These are phyloP conservation scores for Chaetophractus vellerosus DNA, from an alignment of 2,797 vertebrate species.

Conservation along the genomic window DNA sequence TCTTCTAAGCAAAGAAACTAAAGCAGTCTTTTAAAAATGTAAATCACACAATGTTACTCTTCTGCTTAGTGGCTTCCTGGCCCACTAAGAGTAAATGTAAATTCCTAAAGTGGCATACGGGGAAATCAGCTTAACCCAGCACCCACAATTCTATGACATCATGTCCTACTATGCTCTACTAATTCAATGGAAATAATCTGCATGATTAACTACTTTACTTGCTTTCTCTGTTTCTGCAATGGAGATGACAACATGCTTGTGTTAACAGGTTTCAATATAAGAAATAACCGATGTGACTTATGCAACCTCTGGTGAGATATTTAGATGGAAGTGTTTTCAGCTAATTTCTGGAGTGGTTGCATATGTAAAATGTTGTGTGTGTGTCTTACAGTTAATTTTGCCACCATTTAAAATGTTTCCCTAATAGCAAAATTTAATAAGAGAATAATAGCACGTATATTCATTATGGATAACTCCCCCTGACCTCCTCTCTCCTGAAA, in stretches of 20 bases:
- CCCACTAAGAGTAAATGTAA: background rate
- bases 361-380: background rate
- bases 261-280: background rate
- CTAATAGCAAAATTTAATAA: background rate
- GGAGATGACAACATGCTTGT: background rate
- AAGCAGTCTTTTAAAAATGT: background rate
- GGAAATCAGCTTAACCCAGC: background rate
- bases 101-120: background rate
- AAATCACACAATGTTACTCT: background rate
- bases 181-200: background rate
- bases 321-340: background rate
- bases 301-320: background rate
- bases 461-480: background rate
- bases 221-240: background rate
- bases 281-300: background rate
- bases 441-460: background rate
- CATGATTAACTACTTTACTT: background rate
- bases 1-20: background rate
- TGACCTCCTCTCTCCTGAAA: background rate
- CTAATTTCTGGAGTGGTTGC: background rate
- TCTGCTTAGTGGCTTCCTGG: background rate
- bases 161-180: background rate
- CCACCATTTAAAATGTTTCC: background rate
- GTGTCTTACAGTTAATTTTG: background rate
- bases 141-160: background rate